Evolutionary conservation across 2,113 vertebrate genomes (phyloP), one percentile per base, ranked within the genome.

Genomic region (Silurus glanis): DNA sequence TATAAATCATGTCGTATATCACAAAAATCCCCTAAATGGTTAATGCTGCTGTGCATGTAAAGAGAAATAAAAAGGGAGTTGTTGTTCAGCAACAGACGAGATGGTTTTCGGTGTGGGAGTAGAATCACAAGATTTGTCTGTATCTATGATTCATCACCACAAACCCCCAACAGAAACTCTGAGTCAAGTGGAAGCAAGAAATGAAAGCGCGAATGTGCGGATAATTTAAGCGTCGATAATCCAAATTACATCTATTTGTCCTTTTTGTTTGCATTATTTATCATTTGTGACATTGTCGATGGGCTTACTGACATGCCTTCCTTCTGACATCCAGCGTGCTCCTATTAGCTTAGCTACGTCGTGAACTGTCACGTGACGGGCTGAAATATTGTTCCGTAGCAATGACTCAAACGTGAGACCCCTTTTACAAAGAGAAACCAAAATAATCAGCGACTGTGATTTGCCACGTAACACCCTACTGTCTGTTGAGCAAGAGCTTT

Each of bases 331-430:
- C 45, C 25, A 3, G n/a, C n/a, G n/a, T n/a, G n/a, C 82, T 71
- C 55, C 51, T 7, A 6, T 74, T 59, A 61, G 14, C 28, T 71
- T 58, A 23, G 74, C n/a, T 58, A 16, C 49, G 19, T 10, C 49
- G 9, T 75, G 19, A 82, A 66, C 61, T 10, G 47, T 61, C 45
- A 53, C 0, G 5, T 58, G 64, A 58, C 47, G n/a, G 23, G 23
- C 23, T 55, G 9, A 25, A 78, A 78, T n/a, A 37, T 3, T 14
- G 25, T 56, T 51, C 25, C 58, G 51, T 56, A 28, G 13, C 0
- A 83, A 61, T 92, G 92, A 93, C 84, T 94, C 90, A 92, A 45
- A 49, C 71, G 58, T 21, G 47, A 90, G 93, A 92, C 90, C 92
- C 89, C 69, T 51, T 7, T 28, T 83, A 56, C 82, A 23, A 87